A percentile compares a stretch with the other conserved stretches of the same genome.
phyloP scores from a whole-genome alignment of 2,797 vertebrate species.

The Paratrypauchen microcephalus region DNA sequence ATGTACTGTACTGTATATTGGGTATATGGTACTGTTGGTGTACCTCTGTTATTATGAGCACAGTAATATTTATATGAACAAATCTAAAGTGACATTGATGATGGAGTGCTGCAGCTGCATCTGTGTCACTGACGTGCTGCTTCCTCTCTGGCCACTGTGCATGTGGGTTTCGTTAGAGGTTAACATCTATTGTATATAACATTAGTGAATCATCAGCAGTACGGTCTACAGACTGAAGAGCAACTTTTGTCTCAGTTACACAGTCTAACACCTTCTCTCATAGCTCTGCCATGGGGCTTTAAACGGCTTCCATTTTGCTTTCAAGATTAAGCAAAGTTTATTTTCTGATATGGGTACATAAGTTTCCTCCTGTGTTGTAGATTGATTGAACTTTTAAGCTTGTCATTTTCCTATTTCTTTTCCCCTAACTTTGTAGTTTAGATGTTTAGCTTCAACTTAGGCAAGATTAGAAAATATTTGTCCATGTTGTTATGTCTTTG shows the following conservation, averaged over 20 bases:
- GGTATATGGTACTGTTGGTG: neutral
- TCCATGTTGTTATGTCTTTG: slow-evolving; percentile 43
- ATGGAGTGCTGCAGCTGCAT: too few species aligned
- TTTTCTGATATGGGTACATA: slow-evolving; percentile 43
- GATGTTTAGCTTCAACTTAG: slow-evolving; percentile 61
- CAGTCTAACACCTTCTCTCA: slow-evolving; percentile 47
- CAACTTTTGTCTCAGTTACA: slow-evolving; percentile 27
- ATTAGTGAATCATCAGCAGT: neutral
- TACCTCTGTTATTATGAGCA: neutral
- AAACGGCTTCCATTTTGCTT: slow-evolving; percentile 61
- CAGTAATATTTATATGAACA: neutral
- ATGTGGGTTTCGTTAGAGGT: neutral
- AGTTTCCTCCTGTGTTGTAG: slow-evolving; percentile 41
- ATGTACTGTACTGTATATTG: neutral
- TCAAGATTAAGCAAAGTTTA: slow-evolving; percentile 61
- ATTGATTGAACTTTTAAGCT: slow-evolving; percentile 59
- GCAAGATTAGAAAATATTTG: slow-evolving; percentile 62
- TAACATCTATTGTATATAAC: neutral
- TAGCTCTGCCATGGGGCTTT: slow-evolving; percentile 60
- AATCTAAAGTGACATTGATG: neutral
- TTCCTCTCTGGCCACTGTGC: too few species aligned
- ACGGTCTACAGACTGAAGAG: slow-evolving; percentile 1
- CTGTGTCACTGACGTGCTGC: neutral
- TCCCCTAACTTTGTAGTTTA: slow-evolving; percentile 48
- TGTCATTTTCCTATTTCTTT: slow-evolving; percentile 46